Evolutionary conservation across 2,888 invertebrate genomes (phyloP).

Genomic region (Nebria salina): DNA sequence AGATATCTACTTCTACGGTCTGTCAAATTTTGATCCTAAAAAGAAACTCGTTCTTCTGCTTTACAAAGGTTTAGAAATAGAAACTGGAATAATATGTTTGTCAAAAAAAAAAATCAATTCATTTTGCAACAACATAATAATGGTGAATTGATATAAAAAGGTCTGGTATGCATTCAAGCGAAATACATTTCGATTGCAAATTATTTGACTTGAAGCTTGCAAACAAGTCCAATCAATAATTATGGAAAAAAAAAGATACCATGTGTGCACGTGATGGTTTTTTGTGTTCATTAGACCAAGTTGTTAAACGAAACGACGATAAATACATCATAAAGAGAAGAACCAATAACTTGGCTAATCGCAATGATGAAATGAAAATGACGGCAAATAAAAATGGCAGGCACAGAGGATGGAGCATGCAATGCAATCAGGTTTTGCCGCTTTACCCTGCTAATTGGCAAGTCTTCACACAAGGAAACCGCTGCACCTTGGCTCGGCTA

Average conservation of each 20-base stretch:
- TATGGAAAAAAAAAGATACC: neutral
- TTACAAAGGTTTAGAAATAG: neutral
- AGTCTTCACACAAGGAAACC: slow-evolving; percentile 10
- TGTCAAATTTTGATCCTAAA: slow-evolving; percentile 4
- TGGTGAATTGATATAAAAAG: neutral
- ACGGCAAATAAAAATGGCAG: neutral
- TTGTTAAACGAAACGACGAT: neutral
- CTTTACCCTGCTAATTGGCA: slow-evolving; percentile 15
- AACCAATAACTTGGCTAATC: neutral
- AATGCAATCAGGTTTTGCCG: slow-evolving; percentile 6
- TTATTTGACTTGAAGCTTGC: neutral
- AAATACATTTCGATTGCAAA: neutral
- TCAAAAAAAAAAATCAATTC: neutral
- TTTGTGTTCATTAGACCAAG: neutral
- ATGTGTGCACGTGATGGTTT: neutral
- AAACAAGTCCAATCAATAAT: neutral
- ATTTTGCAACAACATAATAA: too few species aligned
- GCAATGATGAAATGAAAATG: neutral
- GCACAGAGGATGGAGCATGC: neutral
- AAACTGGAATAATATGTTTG: neutral
- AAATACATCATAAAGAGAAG: slow-evolving; percentile 1
- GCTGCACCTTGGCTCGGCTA: slow-evolving; percentile 2
- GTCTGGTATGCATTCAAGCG: neutral
- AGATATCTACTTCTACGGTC: slow-evolving; percentile 16
- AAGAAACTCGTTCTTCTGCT: neutral